Base-by-base conservation (phyloP, 2,113 vertebrate genomes). In the Macquaria australasica region DNA sequence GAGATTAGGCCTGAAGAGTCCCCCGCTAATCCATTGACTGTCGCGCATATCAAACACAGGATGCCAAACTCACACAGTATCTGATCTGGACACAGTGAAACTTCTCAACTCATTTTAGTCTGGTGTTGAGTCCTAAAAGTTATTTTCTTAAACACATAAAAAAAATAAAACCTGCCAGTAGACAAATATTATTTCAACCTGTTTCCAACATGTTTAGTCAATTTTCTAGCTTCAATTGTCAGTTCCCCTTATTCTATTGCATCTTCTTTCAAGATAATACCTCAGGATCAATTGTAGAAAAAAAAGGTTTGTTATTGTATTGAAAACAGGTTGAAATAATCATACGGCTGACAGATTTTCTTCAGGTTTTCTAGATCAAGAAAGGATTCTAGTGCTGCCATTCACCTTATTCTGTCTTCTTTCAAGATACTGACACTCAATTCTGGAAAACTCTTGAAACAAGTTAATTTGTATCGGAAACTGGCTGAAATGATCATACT, bases 1-100 rank as follows among this genome's bases (percentile, higher is more conserved):
- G 83, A 92, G 92, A 91, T 92, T 87, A 94, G 87, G 41, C 70
- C 75, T 71, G 74, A 87, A 81, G 89, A 92, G 87, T 79, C 76
- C 50, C 79, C 78, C 59, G 11, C 83, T 87, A 89, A 91, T 89
- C 88, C 90, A 86, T 58, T 77, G 89, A 90, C 79, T 87, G 87
- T 43, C 37, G 78, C 82, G 43, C 91, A 91, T 87, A 86, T 91
- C 91, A 92, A 87, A 89, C 71, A 58, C 62, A 81, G 71, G 72
- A 73, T 48, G 45, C 66, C 75, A 75, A 77, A 72, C 59, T 83
- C 81, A 59, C 72, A 83, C 77, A 62, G 58, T 15, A 56, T 70
- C 84, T 71, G 56, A 82, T 81, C 77, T 72, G 48, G 71, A 77
- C 69, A 72, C 86, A 78, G n/a, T 25, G 48, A 16, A 37, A 50